phyloP scores from a whole-genome alignment of 2,797 vertebrate genomes.

The Pagetopsis macropterus region DNA sequence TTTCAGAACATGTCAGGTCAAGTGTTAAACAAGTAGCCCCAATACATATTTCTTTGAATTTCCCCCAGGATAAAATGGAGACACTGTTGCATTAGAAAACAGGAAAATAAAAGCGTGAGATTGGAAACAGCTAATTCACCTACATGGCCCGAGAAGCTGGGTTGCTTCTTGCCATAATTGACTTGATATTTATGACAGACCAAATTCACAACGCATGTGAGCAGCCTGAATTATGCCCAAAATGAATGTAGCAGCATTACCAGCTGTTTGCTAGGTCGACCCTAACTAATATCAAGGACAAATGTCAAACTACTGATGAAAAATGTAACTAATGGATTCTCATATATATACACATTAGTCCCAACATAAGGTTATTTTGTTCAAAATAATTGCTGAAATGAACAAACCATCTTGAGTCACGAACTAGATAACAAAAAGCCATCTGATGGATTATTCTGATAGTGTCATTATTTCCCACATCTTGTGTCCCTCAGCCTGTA shows the following conservation, averaged over 20 bases:
- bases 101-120: conserved; percentile 33
- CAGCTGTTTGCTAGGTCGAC: conserved; percentile 39
- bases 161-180: conserved; percentile 34
- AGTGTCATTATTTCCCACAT: background rate
- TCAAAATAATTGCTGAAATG: background rate
- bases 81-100: conserved; percentile 33
- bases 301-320: conserved; percentile 16
- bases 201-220: conserved; percentile 33
- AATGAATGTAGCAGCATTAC: conserved; percentile 36
- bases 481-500: background rate
- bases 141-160: conserved; percentile 40
- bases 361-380: background rate
- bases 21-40: conserved; percentile 74
- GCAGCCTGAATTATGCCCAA: conserved; percentile 28
- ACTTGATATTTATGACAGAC: conserved; percentile 41
- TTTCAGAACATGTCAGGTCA: conserved; percentile 80
- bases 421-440: background rate
- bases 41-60: conserved; percentile 58
- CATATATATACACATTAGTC: background rate
- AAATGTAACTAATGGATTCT: background rate
- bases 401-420: background rate
- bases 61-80: conserved; percentile 46
- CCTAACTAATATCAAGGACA: conserved; percentile 35
- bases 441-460: background rate
- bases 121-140: conserved; percentile 51